Evolutionary conservation across 2,888 invertebrate genomes (phyloP).

Genomic region (Cataglyphis albicans): DNA sequence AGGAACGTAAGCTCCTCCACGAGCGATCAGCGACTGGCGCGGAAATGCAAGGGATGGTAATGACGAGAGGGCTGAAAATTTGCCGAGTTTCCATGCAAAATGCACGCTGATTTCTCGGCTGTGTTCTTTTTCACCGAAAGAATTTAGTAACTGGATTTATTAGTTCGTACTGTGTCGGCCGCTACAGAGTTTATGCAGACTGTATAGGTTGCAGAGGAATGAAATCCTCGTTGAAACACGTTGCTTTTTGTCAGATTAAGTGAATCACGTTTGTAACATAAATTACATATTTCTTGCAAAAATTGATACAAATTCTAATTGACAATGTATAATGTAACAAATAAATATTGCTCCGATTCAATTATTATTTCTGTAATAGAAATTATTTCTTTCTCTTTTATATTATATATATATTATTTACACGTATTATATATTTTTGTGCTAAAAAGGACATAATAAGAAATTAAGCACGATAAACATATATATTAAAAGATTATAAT

Average conservation of each 20-base stretch:
- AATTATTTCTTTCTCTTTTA: neutral
- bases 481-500: conserved; percentile 7
- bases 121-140: conserved; percentile 8
- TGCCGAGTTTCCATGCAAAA: conserved; percentile 27
- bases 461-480: neutral
- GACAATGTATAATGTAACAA: neutral
- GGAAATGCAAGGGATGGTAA: conserved; percentile 37
- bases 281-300: neutral
- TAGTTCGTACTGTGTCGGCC: conserved; percentile 21
- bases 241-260: neutral
- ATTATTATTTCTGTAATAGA: neutral
- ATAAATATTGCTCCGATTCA: neutral
- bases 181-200: conserved; percentile 14
- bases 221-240: conserved; percentile 34
- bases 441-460: neutral
- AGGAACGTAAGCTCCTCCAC: conserved; percentile 63
- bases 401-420: neutral
- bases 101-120: conserved; percentile 31
- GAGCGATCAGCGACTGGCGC: conserved; percentile 65
- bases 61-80: conserved; percentile 14
- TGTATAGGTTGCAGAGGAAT: conserved; percentile 20
- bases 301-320: neutral
- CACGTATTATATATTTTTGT: neutral
- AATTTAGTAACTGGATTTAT: conserved; percentile 57
- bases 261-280: neutral